A percentile compares a stretch with the other conserved stretches of the same genome.
These are phyloP conservation scores for Coreoperca whiteheadi DNA, from an alignment of 2,113 vertebrate species.

Conservation along the genomic window DNA sequence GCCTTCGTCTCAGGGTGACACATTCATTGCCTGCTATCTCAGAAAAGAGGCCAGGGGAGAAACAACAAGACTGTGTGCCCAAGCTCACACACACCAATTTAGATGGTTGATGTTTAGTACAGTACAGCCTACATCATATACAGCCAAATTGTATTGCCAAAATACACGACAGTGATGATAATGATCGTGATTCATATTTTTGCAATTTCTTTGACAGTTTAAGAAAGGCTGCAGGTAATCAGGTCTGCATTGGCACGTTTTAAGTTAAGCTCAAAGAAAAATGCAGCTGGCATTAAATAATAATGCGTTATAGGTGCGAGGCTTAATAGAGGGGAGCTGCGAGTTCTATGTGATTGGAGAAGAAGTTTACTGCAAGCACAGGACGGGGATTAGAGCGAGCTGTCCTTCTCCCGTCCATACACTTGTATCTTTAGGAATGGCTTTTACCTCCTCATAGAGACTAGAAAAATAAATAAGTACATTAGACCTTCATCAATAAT, in stretches of 20 bases:
- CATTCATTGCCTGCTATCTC: conserved; percentile 55
- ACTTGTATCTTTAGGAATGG: conserved; percentile 15
- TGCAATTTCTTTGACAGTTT: neutral
- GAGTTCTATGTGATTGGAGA: conserved; percentile 15
- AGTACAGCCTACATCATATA: neutral
- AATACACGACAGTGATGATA: neutral
- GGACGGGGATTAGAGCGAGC: conserved; percentile 18
- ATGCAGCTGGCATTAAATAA: conserved; percentile 51
- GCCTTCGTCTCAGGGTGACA: conserved; percentile 59
- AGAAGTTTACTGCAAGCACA: conserved; percentile 33
- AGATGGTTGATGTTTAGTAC: neutral
- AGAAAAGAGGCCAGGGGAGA: conserved; percentile 33
- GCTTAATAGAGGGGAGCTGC: conserved; percentile 47
- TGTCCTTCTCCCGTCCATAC: conserved; percentile 16
- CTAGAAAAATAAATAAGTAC: conserved; percentile 63
- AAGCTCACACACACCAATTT: neutral
- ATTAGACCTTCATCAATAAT: conserved; percentile 71
- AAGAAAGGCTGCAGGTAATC: conserved; percentile 5
- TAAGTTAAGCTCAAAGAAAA: conserved; percentile 12
- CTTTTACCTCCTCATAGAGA: conserved; percentile 8
- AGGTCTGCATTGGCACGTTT: conserved; percentile 3
- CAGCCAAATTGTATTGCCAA: conserved; percentile 1
- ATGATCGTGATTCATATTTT: neutral
- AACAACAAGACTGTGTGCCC: neutral
- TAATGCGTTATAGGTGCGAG: conserved; percentile 39